Percentiles rank a stretch among this genome's conserved stretches.
These are phyloP conservation scores for Nerophis lumbriciformis DNA, from an alignment of 2,113 vertebrate species.

Conservation along the genomic window DNA sequence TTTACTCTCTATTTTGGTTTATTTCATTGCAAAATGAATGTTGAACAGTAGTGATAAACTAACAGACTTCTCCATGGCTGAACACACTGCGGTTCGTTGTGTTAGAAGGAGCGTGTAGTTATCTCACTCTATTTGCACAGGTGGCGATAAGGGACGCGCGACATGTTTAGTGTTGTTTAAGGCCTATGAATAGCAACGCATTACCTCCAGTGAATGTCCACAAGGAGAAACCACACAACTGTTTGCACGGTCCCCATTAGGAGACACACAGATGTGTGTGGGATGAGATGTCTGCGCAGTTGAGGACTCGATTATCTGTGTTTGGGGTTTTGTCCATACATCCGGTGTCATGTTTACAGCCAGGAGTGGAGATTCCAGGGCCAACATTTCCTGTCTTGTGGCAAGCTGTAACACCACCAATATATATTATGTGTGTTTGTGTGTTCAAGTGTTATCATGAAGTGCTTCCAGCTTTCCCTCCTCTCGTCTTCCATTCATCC, in stretches of 20 bases:
- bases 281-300: conserved; percentile 25
- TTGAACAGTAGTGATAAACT: conserved; percentile 10
- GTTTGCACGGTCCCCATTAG: conserved; percentile 38
- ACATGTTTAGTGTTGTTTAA: conserved; percentile 32
- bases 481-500: conserved; percentile 41
- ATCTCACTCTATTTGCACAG: conserved; percentile 33
- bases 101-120: conserved; percentile 17
- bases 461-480: conserved; percentile 17
- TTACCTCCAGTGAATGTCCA: conserved; percentile 35
- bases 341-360: conserved; percentile 39
- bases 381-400: conserved; percentile 33
- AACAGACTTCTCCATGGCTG: conserved; percentile 1
- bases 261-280: conserved; percentile 9
- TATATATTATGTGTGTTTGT: conserved; percentile 13
- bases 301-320: conserved; percentile 19
- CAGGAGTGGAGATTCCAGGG: conserved; percentile 18
- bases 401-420: conserved; percentile 23
- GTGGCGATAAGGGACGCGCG: conserved; percentile 33
- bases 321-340: conserved; percentile 11
- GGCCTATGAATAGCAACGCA: conserved; percentile 51
- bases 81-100: conserved; percentile 5
- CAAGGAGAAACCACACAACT: conserved; percentile 23
- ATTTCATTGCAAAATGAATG: conserved; percentile 21
- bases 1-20: conserved; percentile 31
- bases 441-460: conserved; percentile 31